Evolutionary conservation across 2,113 vertebrate species (phyloP).

Genomic region (Speoplatyrhinus poulsoni): DNA sequence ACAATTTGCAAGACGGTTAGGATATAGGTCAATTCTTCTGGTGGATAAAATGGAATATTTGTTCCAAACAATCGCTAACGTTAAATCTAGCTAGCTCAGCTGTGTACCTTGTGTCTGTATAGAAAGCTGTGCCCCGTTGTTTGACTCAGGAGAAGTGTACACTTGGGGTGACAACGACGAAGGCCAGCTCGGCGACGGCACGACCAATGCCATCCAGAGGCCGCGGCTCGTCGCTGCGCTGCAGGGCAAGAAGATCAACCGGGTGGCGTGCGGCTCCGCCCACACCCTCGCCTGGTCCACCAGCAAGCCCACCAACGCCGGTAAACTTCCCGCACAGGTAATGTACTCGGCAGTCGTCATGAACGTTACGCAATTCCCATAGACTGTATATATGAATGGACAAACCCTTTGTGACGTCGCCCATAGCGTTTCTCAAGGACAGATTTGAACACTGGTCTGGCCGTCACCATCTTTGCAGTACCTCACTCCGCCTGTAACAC

Average conservation of each 20-base stretch:
- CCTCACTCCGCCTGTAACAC: no score
- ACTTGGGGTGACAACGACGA: slow-evolving; percentile 99
- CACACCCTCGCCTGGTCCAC: slow-evolving; percentile 98
- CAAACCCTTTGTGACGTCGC: no score
- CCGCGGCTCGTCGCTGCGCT: slow-evolving; percentile 93
- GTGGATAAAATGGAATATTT: not conserved
- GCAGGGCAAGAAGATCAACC: slow-evolving; percentile 98
- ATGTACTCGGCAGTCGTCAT: no score
- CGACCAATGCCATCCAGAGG: slow-evolving; percentile 97
- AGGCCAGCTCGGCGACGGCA: slow-evolving; percentile 96
- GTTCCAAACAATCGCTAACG: not conserved
- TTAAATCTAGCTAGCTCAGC: not conserved
- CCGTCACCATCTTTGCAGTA: no score
- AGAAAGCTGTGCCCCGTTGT: slow-evolving; percentile 28
- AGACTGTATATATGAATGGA: no score
- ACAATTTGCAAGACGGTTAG: no score
- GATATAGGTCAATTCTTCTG: no score
- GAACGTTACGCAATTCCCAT: no score
- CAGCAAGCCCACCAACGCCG: slow-evolving; percentile 95
- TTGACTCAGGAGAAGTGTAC: slow-evolving; percentile 89
- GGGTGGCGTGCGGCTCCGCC: slow-evolving; percentile 96
- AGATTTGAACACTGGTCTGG: no score
- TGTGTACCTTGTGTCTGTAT: slow-evolving; percentile 12
- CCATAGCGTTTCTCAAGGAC: no score
- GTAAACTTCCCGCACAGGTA: slow-evolving; percentile 95